Conservation (phyloP, 2,888 invertebrate genomes). For the Ectemnius continuus region DNA sequence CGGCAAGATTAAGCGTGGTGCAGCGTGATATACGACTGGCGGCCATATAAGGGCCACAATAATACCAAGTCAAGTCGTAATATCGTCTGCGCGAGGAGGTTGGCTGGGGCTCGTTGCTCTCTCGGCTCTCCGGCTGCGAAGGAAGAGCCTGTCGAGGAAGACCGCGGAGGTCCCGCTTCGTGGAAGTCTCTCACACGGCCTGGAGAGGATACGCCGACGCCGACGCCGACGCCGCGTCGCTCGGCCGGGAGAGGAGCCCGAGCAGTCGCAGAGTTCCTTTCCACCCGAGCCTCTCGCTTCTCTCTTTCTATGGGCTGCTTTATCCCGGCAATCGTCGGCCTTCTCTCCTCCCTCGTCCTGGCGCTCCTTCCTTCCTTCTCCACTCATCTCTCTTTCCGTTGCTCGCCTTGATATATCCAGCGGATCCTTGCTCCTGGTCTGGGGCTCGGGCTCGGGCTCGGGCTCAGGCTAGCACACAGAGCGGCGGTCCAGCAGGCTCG, state of each 20-base stretch:
- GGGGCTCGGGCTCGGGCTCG: neutral
- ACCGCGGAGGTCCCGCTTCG: conserved; percentile 68
- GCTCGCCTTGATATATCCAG: too few species aligned
- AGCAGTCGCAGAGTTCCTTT: neutral
- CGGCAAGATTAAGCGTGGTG: conserved; percentile 60
- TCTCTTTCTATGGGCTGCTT: neutral
- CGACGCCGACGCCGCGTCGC: too few species aligned
- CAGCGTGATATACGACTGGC: conserved; percentile 62
- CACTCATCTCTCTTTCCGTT: neutral
- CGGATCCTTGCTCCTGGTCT: conserved; percentile 7
- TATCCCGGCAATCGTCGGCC: conserved; percentile 8
- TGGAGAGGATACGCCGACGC: conserved; percentile 27
- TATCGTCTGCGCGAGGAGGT: conserved; percentile 56
- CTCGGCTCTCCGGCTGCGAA: conserved; percentile 21
- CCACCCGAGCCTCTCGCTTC: neutral
- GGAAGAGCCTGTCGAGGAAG: conserved; percentile 48
- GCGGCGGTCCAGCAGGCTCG: neutral
- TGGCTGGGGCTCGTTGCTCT: conserved; percentile 5
- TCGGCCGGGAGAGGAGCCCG: conserved; percentile 1
- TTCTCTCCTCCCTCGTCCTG: conserved; percentile 11
- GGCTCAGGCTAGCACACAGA: too few species aligned
- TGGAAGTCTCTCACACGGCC: conserved; percentile 66
- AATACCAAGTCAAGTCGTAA: conserved; percentile 67
- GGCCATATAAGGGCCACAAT: conserved; percentile 67
- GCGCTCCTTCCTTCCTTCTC: conserved; percentile 4